Percentiles rank a stretch among this genome's conserved stretches.
These are phyloP conservation scores for Diglossa brunneiventris DNA, from an alignment of 2,113 vertebrate genomes.

Conservation along the genomic window DNA sequence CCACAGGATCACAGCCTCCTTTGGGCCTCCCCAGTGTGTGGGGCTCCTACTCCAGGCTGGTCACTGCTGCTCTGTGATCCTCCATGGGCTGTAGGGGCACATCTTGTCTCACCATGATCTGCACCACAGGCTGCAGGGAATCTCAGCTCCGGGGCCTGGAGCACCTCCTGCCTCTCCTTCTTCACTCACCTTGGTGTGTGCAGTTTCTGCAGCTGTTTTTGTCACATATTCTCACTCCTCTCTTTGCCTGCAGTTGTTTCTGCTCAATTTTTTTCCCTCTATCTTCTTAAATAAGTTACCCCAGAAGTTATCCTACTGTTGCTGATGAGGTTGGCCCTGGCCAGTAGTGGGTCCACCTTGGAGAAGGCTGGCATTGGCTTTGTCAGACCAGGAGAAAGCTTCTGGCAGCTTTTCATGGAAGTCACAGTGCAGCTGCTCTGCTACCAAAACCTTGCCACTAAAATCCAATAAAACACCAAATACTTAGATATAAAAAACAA, in stretches of 20 bases:
- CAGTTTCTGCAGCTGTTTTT: background rate
- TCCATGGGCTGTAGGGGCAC: background rate
- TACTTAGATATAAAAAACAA: background rate
- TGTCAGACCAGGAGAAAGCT: background rate
- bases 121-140: background rate
- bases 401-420: background rate
- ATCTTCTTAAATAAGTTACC: background rate
- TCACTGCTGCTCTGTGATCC: accelerated
- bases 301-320: accelerated
- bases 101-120: no score
- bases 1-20: background rate
- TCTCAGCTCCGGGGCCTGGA: background rate
- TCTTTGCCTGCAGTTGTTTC: background rate
- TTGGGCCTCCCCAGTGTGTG: background rate
- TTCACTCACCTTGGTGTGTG: background rate
- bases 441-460: background rate
- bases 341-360: background rate
- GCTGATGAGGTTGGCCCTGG: accelerated
- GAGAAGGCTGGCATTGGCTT: background rate
- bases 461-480: background rate
- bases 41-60: background rate
- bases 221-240: background rate
- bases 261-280: background rate
- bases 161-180: background rate
- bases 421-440: background rate